These are phyloP conservation scores for Iselma pallidipennis DNA, from an alignment of 2,888 invertebrate species.

Conservation along the genomic window DNA sequence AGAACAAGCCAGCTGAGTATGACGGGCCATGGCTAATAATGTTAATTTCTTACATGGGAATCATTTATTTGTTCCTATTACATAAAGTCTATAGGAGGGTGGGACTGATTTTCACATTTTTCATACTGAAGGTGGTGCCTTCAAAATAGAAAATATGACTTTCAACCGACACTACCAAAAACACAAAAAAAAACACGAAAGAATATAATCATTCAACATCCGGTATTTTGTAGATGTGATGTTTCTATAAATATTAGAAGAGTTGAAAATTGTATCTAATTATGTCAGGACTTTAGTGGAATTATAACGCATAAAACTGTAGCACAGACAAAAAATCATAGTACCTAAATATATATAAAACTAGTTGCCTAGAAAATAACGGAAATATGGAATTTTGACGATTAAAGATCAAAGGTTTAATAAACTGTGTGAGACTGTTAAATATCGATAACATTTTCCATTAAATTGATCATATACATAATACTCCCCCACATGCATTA, in stretches of 20 bases:
- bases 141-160: not conserved
- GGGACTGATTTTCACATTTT: not conserved
- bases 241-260: not conserved
- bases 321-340: too few relatives aligned
- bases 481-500: constrained; percentile 39
- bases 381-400: not conserved
- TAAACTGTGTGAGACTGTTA: constrained; percentile 8
- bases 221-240: not conserved
- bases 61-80: not conserved
- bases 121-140: not conserved
- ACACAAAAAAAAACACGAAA: not conserved
- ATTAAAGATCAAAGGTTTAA: not conserved
- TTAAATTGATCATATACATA: constrained; percentile 39
- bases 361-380: not conserved
- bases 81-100: not conserved
- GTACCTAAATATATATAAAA: too few relatives aligned
- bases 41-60: not conserved
- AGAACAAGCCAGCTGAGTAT: constrained; percentile 40
- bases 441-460: constrained; percentile 39
- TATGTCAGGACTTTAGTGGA: too few relatives aligned
- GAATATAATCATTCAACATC: not conserved
- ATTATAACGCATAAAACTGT: too few relatives aligned
- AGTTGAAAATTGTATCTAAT: not conserved
- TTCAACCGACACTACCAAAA: not conserved
- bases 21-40: not conserved